Percentiles rank a stretch among this genome's conserved stretches.
phyloP scores from a whole-genome alignment of 2,113 vertebrate genomes.

The Oreochromis niloticus region DNA sequence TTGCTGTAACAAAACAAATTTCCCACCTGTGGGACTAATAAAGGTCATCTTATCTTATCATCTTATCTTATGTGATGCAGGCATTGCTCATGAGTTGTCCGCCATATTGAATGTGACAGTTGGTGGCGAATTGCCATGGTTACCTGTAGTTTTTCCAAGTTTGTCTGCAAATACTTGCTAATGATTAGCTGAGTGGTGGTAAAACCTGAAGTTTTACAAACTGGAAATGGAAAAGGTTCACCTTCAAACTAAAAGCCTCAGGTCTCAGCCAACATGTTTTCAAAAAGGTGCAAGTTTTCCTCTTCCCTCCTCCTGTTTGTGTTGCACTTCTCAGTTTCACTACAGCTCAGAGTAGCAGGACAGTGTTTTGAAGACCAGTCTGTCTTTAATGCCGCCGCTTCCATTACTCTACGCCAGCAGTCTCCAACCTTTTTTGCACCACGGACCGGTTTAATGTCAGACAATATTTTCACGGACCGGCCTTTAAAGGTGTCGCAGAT shows the following conservation, averaged over 20 bases:
- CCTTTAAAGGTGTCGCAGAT: not conserved
- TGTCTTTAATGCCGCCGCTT: not conserved
- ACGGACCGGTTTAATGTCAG: not conserved
- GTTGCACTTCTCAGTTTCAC: not conserved
- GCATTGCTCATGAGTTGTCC: not conserved
- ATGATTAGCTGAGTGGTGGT: not conserved
- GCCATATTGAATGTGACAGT: not conserved
- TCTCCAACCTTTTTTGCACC: not conserved
- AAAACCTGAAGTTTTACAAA: not conserved
- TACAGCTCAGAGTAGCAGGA: not conserved
- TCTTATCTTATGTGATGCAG: not conserved
- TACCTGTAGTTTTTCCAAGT: not conserved
- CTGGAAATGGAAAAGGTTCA: not conserved
- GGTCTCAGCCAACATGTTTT: not conserved
- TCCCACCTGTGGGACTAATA: too few relatives aligned
- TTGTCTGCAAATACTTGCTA: not conserved
- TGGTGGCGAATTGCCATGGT: not conserved
- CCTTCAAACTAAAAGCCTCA: too few relatives aligned
- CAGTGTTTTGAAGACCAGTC: not conserved
- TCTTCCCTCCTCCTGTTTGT: not conserved
- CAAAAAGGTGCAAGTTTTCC: not conserved
- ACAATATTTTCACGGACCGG: not conserved
- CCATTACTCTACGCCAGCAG: rapidly evolving
- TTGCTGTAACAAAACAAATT: too few relatives aligned
- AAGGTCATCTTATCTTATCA: too few relatives aligned